Percentiles rank a stretch among this genome's conserved stretches.
phyloP scores from a whole-genome alignment of 1,140 invertebrate genomes.

The Drosophila willistoni region DNA sequence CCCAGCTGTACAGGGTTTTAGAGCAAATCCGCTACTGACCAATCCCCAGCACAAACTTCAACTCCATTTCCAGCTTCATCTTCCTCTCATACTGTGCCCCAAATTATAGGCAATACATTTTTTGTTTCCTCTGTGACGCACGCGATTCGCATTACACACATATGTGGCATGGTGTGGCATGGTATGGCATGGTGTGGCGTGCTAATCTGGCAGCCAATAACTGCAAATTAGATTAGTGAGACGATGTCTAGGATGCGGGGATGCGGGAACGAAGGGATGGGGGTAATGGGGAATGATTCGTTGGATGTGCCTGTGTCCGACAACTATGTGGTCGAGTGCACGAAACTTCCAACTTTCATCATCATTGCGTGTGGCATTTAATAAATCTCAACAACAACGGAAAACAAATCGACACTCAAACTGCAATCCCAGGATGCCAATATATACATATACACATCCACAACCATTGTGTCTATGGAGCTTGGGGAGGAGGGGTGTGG shows the following conservation, averaged over 20 bases:
- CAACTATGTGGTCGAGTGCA: neutral
- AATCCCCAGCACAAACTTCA: neutral
- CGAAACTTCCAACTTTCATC: constrained; percentile 35
- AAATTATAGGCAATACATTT: constrained; percentile 58
- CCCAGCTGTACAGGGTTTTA: no score
- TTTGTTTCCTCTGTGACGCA: constrained; percentile 38
- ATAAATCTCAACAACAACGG: constrained; percentile 36
- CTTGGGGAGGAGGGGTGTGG: neutral
- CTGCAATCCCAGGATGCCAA: constrained; percentile 54
- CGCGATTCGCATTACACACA: constrained; percentile 69
- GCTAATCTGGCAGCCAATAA: constrained; percentile 74
- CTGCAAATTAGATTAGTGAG: constrained; percentile 78
- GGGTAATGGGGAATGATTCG: neutral
- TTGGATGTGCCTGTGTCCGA: neutral
- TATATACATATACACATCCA: constrained; percentile 3
- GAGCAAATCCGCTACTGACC: no score
- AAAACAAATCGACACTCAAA: constrained; percentile 60
- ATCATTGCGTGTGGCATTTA: constrained; percentile 43
- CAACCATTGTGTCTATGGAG: neutral
- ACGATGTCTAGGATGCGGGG: neutral
- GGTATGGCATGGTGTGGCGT: constrained; percentile 37
- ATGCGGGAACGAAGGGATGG: neutral
- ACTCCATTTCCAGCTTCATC: constrained; percentile 27
- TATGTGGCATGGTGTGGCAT: constrained; percentile 49
- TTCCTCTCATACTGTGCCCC: constrained; percentile 24